These are phyloP conservation scores for Prorops nasuta DNA, from an alignment of 1,140 invertebrate species.

Conservation along the genomic window DNA sequence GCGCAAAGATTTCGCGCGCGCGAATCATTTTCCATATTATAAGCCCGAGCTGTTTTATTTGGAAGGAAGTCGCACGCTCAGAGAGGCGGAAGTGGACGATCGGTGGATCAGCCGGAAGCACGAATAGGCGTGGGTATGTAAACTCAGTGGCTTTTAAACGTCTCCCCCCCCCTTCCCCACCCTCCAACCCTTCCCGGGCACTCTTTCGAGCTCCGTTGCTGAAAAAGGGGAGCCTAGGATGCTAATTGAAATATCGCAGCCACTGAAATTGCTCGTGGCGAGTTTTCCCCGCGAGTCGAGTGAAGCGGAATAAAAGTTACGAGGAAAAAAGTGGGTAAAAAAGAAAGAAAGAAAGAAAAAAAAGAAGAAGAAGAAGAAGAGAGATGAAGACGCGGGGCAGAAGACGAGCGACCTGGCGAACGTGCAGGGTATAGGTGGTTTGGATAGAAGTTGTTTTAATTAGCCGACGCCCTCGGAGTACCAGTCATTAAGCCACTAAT, in stretches of 20 bases:
- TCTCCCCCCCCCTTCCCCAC: neutral
- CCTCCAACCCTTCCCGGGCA: constrained; percentile 7
- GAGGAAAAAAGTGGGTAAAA: constrained; percentile 4
- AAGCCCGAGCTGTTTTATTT: too few relatives aligned
- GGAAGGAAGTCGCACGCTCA: too few relatives aligned
- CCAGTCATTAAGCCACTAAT: constrained; percentile 56
- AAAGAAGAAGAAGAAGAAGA: constrained; percentile 14
- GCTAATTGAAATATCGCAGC: constrained; percentile 56
- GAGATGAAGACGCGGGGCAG: constrained; percentile 16
- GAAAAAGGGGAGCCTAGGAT: constrained; percentile 29
- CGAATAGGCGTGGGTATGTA: too few relatives aligned
- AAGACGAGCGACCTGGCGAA: constrained; percentile 18
- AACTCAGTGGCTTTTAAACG: too few relatives aligned
- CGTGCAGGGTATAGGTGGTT: too few relatives aligned
- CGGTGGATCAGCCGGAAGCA: too few relatives aligned
- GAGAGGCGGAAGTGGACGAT: too few relatives aligned
- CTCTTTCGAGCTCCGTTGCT: too few relatives aligned
- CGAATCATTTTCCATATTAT: too few relatives aligned
- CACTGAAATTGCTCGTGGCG: constrained; percentile 51
- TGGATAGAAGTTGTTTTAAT: constrained; percentile 57
- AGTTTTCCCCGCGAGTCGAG: constrained; percentile 23
- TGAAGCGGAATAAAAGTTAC: too few relatives aligned
- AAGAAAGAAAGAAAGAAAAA: constrained; percentile 12
- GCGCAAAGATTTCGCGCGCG: too few relatives aligned
- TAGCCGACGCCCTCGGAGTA: constrained; percentile 50